phyloP scores from a whole-genome alignment of 2,113 vertebrate species.

The Sarotherodon lohbergeri region DNA sequence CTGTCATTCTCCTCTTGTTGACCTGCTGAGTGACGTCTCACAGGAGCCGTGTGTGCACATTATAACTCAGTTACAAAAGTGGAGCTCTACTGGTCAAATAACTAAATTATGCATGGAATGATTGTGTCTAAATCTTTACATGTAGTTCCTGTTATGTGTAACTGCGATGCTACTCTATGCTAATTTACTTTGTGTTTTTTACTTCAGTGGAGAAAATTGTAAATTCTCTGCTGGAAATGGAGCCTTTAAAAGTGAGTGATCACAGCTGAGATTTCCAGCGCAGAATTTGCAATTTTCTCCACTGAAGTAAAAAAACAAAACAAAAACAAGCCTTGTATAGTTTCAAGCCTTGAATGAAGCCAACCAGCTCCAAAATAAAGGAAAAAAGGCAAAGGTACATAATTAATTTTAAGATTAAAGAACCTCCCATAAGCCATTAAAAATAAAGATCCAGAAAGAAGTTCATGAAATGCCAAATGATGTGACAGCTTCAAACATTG shows the following conservation, averaged over 20 bases:
- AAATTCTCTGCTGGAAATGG: too few species aligned
- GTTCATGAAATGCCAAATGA: neutral
- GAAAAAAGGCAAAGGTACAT: neutral
- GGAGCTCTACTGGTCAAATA: neutral
- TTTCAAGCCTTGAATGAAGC: neutral
- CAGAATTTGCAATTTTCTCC: too few species aligned
- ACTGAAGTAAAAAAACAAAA: too few species aligned
- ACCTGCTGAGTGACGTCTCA: neutral
- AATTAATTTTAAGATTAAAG: neutral
- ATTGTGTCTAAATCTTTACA: neutral
- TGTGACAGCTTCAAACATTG: neutral
- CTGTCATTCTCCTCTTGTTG: neutral
- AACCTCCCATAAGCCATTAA: neutral
- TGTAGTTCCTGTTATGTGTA: neutral
- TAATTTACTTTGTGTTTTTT: neutral
- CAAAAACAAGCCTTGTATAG: neutral
- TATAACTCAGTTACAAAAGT: neutral
- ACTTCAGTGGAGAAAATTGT: too few species aligned
- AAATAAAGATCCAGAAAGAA: too few species aligned
- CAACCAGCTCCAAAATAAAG: neutral
- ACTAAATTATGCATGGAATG: neutral
- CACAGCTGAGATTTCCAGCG: too few species aligned
- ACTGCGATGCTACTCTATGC: neutral
- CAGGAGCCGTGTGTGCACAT: neutral
- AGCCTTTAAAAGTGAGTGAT: too few species aligned